phyloP scores from a whole-genome alignment of 2,797 vertebrate genomes.

The Halcyon chelicuti region DNA sequence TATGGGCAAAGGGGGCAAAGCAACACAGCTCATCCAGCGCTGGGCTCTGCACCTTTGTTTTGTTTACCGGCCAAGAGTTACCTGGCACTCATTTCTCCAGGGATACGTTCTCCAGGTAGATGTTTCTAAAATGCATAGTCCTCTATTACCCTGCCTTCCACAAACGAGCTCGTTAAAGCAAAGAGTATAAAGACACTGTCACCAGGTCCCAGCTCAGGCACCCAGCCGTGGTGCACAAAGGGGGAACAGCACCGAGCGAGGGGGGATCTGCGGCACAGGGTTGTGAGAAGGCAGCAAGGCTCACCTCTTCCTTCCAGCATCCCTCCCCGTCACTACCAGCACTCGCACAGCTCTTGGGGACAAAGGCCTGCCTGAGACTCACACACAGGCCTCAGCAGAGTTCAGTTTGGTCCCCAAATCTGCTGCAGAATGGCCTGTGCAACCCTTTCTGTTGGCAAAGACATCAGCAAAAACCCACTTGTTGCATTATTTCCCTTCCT shows the following conservation, averaged over 20 bases:
- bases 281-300: fast-evolving
- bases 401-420: not conserved
- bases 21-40: not conserved
- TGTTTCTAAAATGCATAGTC: not conserved
- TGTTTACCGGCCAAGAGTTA: not conserved
- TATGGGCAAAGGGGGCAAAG: not conserved
- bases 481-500: not conserved
- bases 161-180: not conserved
- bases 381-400: fast-evolving
- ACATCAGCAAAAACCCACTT: not conserved
- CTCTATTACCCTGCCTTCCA: not conserved
- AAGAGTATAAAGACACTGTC: not conserved
- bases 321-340: fast-evolving
- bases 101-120: not conserved
- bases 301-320: not conserved
- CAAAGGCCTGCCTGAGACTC: not conserved
- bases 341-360: not conserved
- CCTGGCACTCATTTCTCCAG: not conserved
- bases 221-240: not conserved
- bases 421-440: not conserved
- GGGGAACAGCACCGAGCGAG: not conserved
- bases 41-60: not conserved
- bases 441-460: not conserved
- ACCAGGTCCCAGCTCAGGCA: not conserved
- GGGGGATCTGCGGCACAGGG: not conserved